phyloP scores from a whole-genome alignment of 2,113 vertebrate genomes.

The Trogon surrucura region DNA sequence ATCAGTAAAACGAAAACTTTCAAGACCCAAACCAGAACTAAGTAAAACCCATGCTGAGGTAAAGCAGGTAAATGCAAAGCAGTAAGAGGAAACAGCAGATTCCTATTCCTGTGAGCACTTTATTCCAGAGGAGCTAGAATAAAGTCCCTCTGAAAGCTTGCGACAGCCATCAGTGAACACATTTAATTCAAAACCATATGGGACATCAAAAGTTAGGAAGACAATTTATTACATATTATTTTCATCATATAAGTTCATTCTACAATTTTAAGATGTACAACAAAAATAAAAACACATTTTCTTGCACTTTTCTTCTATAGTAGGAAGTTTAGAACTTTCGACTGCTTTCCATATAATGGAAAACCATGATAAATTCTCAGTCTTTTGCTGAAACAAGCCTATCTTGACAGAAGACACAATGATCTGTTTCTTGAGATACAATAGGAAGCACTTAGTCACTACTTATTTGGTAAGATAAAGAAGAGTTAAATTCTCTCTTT shows the following conservation, averaged over 20 bases:
- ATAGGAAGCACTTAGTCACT: conserved; percentile 38
- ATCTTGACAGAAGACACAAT: background rate
- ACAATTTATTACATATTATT: conserved; percentile 53
- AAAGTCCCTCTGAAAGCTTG: background rate
- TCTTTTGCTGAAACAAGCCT: conserved; percentile 43
- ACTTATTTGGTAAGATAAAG: background rate
- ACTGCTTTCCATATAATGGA: conserved; percentile 77
- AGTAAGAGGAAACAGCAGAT: background rate
- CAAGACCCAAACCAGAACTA: background rate
- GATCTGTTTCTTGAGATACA: background rate
- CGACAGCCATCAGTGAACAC: background rate
- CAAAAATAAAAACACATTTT: conserved; percentile 72
- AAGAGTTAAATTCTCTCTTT: background rate
- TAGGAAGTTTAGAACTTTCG: conserved; percentile 69
- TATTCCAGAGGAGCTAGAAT: background rate
- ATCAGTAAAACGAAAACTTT: background rate
- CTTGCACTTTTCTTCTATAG: conserved; percentile 48
- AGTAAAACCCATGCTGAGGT: background rate
- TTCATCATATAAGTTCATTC: conserved; percentile 38
- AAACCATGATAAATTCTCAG: conserved; percentile 45
- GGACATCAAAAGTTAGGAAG: conserved; percentile 1
- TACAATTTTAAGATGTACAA: conserved; percentile 65
- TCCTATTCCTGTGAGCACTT: background rate
- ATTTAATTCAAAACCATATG: background rate
- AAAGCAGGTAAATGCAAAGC: background rate